Evolutionary conservation across 1,140 invertebrate genomes (phyloP).

Genomic region (Drosophila santomea): DNA sequence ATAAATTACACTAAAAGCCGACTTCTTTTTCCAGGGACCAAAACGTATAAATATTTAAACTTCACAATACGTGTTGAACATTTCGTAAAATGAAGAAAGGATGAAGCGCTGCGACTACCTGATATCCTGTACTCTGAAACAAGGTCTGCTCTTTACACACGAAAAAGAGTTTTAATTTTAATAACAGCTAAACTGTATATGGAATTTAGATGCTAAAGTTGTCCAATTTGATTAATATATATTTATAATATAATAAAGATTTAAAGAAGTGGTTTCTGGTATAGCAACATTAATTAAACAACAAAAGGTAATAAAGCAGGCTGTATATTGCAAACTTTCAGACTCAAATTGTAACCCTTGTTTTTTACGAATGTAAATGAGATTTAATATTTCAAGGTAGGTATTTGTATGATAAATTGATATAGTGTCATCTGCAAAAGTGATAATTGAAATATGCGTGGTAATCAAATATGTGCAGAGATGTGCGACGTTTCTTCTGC

Average conservation of each 20-base stretch:
- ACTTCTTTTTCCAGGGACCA: too few species aligned
- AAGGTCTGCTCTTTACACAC: too few species aligned
- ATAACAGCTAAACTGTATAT: too few species aligned
- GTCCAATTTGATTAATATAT: too few species aligned
- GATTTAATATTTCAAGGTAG: conserved; percentile 16
- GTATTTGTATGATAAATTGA: conserved; percentile 12
- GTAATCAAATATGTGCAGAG: conserved; percentile 47
- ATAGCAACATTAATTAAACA: too few species aligned
- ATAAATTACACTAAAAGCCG: background rate
- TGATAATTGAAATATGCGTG: conserved; percentile 54
- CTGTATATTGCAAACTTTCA: background rate
- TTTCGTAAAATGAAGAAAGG: background rate
- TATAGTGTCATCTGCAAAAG: conserved; percentile 56
- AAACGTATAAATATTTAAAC: background rate
- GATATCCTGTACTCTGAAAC: too few species aligned
- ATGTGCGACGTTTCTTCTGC: background rate
- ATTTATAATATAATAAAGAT: too few species aligned
- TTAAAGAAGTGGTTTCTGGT: too few species aligned
- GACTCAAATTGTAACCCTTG: background rate
- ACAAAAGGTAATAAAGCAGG: too few species aligned
- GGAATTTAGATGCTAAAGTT: too few species aligned
- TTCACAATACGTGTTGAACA: background rate
- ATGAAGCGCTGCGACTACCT: too few species aligned
- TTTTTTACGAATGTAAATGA: background rate
- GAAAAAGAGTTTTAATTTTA: too few species aligned